These are phyloP conservation scores for Hypanus sabinus DNA, from an alignment of 2,113 vertebrate genomes.

Conservation along the genomic window DNA sequence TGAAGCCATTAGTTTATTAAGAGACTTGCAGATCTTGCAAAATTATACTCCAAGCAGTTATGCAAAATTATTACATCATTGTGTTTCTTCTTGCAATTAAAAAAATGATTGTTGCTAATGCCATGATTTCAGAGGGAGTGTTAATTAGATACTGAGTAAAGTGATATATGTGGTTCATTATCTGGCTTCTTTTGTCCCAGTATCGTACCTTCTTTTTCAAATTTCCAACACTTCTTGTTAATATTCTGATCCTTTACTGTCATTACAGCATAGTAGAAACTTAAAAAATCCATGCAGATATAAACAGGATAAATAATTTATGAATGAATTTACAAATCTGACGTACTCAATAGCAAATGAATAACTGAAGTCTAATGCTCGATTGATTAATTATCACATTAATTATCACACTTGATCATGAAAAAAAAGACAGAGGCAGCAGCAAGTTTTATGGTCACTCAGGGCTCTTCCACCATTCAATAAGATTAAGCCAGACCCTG, in stretches of 20 bases:
- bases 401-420: too few species aligned
- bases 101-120: not conserved
- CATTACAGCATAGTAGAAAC: not conserved
- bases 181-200: not conserved
- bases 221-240: not conserved
- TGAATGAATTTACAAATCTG: not conserved
- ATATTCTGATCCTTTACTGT: not conserved
- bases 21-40: not conserved
- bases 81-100: not conserved
- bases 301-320: not conserved
- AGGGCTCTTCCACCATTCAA: too few species aligned
- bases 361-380: not conserved
- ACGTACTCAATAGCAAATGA: not conserved
- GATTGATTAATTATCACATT: too few species aligned
- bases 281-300: not conserved
- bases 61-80: not conserved
- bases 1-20: not conserved
- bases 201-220: not conserved
- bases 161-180: not conserved
- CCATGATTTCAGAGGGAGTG: not conserved
- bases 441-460: too few species aligned
- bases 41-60: not conserved
- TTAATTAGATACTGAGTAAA: conserved; percentile 5
- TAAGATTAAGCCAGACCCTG: too few species aligned
- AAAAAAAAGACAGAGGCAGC: too few species aligned